Percentiles rank a stretch among this genome's conserved stretches.
Conservation (phyloP, 2,113 vertebrate genomes). For the Python bivittatus region DNA sequence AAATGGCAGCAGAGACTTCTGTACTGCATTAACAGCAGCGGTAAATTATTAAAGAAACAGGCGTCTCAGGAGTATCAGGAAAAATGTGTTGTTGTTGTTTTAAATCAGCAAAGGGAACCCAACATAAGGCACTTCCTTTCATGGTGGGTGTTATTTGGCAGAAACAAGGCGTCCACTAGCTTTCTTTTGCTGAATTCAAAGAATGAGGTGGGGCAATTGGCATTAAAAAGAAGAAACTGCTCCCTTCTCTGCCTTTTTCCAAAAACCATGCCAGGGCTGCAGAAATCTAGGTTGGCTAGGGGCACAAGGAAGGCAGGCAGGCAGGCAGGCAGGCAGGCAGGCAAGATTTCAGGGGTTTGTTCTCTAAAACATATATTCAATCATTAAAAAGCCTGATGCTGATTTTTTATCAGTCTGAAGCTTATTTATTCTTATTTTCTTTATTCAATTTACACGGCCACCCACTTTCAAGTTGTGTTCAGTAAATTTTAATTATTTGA, state of each 20-base stretch:
- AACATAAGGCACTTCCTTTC: not conserved
- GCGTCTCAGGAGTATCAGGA: not conserved
- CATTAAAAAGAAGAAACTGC: not conserved
- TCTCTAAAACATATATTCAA: not conserved
- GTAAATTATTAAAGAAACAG: rapidly evolving
- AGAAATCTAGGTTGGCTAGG: not conserved
- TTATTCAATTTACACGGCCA: not conserved
- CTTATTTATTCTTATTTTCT: not conserved
- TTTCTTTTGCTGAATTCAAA: not conserved
- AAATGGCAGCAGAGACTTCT: not conserved
- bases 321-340: not conserved
- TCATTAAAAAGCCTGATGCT: not conserved
- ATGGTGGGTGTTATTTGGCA: not conserved
- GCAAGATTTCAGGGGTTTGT: no score
- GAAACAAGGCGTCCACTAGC: not conserved
- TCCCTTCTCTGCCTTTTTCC: not conserved
- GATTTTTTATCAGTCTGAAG: not conserved
- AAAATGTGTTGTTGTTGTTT: not conserved
- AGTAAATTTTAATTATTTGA: not conserved
- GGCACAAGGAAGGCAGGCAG: not conserved
- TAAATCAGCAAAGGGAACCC: not conserved
- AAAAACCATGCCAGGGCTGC: not conserved
- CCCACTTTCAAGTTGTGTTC: not conserved
- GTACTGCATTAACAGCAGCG: not conserved
- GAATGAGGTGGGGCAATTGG: not conserved